phyloP scores from a whole-genome alignment of 37 sponge, comb jelly and placozoan species.

The Bolinopsis microptera region DNA sequence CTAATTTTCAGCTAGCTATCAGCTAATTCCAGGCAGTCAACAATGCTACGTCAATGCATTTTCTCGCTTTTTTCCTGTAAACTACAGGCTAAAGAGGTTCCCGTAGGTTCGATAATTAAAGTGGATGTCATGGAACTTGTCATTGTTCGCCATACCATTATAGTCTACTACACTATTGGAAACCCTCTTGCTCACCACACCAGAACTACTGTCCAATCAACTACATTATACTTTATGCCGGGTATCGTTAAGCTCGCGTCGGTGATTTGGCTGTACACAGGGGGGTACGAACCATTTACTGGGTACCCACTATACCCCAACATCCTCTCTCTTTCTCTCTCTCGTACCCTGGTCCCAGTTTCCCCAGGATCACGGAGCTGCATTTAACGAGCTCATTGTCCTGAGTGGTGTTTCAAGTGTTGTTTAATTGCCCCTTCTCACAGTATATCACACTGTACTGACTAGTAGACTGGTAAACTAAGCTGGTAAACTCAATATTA shows the following conservation, averaged over 20 bases:
- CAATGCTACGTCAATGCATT: background rate
- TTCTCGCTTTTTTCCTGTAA: background rate
- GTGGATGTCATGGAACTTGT: background rate
- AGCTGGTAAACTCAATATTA: too few relatives aligned
- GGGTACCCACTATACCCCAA: too few relatives aligned
- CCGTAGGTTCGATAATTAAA: background rate
- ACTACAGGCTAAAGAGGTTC: background rate
- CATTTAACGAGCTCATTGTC: too few relatives aligned
- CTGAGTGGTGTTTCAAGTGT: too few relatives aligned
- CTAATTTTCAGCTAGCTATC: too few relatives aligned
- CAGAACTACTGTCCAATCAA: background rate
- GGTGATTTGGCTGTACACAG: background rate
- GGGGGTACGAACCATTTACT: too few relatives aligned
- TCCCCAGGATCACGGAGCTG: too few relatives aligned
- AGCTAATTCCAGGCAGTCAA: background rate
- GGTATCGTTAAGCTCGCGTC: background rate
- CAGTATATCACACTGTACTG: too few relatives aligned
- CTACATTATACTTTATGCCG: background rate
- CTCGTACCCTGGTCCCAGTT: too few relatives aligned
- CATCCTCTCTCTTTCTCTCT: too few relatives aligned
- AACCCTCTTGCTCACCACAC: background rate
- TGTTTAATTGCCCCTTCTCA: too few relatives aligned
- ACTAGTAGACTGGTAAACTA: too few relatives aligned
- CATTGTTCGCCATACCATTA: background rate
- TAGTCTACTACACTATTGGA: background rate